Percentiles rank a stretch among this genome's conserved stretches.
These are phyloP conservation scores for Temnothorax curvispinosus DNA, from an alignment of 1,140 invertebrate genomes.

Conservation along the genomic window DNA sequence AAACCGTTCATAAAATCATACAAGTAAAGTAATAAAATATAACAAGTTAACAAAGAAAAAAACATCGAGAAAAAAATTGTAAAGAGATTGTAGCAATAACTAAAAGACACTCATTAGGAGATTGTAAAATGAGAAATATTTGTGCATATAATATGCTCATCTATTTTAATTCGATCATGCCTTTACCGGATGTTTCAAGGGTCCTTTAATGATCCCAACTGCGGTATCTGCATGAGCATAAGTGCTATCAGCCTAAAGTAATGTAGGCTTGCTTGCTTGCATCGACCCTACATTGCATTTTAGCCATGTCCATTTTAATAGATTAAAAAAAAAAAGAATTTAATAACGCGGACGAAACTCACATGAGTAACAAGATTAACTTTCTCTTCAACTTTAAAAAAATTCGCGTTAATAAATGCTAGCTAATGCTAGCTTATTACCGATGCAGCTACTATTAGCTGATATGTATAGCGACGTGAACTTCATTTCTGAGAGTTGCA, in stretches of 20 bases:
- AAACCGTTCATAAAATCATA: background rate
- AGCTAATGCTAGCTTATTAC: background rate
- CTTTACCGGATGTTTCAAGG: conserved; percentile 70
- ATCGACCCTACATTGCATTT: conserved; percentile 35
- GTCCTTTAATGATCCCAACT: conserved; percentile 67
- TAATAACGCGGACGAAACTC: background rate
- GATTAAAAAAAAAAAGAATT: background rate
- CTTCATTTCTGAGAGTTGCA: conserved; percentile 28
- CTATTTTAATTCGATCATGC: conserved; percentile 67
- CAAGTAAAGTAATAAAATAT: background rate
- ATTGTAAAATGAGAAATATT: conserved; percentile 28
- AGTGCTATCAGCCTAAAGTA: conserved; percentile 54
- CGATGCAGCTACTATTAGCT: background rate
- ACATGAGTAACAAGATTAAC: background rate
- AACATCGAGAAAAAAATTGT: background rate
- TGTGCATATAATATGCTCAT: conserved; percentile 3
- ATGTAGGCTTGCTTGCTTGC: conserved; percentile 21
- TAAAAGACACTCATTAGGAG: background rate
- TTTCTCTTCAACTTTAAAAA: background rate
- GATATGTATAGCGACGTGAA: background rate
- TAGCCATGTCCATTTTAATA: conserved; percentile 20
- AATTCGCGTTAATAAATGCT: background rate
- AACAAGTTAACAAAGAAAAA: background rate
- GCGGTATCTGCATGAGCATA: conserved; percentile 49
- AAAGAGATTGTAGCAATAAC: background rate